Evolutionary conservation across 2,113 vertebrate genomes (phyloP), one percentile per base, ranked within the genome.

Genomic region (Cinclus cinclus): DNA sequence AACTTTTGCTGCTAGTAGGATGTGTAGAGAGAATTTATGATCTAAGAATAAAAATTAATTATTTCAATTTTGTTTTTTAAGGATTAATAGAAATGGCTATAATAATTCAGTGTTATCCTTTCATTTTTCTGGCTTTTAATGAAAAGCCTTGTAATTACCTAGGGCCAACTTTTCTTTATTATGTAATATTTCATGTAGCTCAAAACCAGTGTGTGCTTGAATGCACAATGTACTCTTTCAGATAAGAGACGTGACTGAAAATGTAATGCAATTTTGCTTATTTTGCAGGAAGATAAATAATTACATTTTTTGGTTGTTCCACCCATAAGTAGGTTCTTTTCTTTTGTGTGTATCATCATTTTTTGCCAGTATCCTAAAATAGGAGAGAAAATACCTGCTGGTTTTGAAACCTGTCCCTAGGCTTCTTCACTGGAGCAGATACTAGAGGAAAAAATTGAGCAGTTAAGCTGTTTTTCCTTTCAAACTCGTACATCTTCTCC

Each of bases 101-200:
- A 84, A 79, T 62, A 87, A 94, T 87, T 92, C 65, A 96, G 31
- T 28, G 44, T 75, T 81, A 82, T 90, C 31, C 37, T 87, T 84
- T 86, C 7, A 0, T 56, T 78, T 91, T 94, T 93, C 70, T 76
- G 7, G 2, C 19, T 59, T 92, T 71, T 94, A 79, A 68, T 92
- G n/a, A 87, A 94, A 92, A 94, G 6, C 17, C 28, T 74, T 65
- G 49, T 85, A 68, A 94, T 85, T 94, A 73, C 31, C 46, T 65
- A 71, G 39, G 58, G 30, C 21, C 58, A 78, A 33, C 53, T 96
- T 92, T 84, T 74, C 37, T 91, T 87, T 91, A 60, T 52, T 86
- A 42, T 64, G 28, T 81, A 76, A 30, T 83, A 79, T 47, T 91
- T 73, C 73, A 82, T 18, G 42, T 73, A 82, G 83, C 59, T 58